phyloP scores from a whole-genome alignment of 2,113 vertebrate species.

The Gambusia affinis region DNA sequence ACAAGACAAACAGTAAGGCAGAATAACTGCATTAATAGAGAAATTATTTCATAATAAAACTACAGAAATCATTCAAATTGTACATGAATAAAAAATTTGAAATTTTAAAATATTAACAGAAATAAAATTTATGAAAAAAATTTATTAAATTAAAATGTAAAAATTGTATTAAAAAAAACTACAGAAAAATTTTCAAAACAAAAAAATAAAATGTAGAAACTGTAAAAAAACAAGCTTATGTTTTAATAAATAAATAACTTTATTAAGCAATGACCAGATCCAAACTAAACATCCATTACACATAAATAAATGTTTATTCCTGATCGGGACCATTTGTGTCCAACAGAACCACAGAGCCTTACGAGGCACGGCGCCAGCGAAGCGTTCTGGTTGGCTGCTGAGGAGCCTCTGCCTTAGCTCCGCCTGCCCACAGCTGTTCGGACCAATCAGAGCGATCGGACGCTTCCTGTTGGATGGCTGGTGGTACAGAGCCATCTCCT shows the following conservation, averaged over 20 bases:
- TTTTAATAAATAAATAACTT: neutral
- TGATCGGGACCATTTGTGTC: no score
- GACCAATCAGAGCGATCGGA: slow-evolving; percentile 93
- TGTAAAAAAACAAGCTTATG: neutral
- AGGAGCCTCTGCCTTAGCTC: slow-evolving; percentile 92
- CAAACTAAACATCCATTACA: no score
- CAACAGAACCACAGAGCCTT: slow-evolving; percentile 58
- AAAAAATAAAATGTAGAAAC: neutral
- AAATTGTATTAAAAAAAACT: no score
- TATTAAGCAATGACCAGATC: no score
- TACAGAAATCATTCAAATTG: neutral
- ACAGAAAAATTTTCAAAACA: no score
- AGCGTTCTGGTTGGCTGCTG: slow-evolving; percentile 89
- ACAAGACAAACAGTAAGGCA: neutral
- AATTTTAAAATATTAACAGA: no score
- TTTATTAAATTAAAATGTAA: no score
- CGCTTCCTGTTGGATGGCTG: slow-evolving; percentile 96
- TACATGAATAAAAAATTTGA: neutral
- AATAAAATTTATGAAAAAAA: no score
- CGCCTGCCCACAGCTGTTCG: slow-evolving; percentile 90
- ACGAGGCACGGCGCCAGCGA: slow-evolving; percentile 92
- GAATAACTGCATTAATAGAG: neutral
- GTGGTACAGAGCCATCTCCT: slow-evolving; percentile 98
- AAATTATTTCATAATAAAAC: neutral
- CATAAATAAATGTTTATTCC: no score